Conservation (phyloP, 2,797 vertebrate species). For the Poeciliopsis turneri region DNA sequence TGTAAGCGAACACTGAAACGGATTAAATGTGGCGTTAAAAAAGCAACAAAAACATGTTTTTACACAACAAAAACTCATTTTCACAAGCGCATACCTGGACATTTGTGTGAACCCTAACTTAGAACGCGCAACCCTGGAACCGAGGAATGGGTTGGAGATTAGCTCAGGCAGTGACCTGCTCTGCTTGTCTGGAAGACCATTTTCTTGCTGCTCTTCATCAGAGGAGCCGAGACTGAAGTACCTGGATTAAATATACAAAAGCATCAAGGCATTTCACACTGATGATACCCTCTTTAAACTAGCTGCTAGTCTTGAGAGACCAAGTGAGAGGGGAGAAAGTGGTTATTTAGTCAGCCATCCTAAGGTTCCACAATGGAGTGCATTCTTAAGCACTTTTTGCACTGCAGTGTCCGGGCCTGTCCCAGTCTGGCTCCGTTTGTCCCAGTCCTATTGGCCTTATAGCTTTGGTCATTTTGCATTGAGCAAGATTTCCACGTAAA, state of each 20-base stretch:
- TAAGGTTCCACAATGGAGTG: slow-evolving; percentile 16
- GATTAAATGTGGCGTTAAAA: not conserved
- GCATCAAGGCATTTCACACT: slow-evolving; percentile 42
- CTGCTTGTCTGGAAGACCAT: slow-evolving; percentile 64
- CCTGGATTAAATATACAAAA: slow-evolving; percentile 68
- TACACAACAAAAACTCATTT: not conserved
- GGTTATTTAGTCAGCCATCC: slow-evolving; percentile 46
- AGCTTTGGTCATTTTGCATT: too few species aligned
- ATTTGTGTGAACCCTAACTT: slow-evolving; percentile 67
- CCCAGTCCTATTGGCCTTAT: too few species aligned
- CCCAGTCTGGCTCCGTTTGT: too few species aligned
- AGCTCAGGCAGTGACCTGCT: slow-evolving; percentile 75
- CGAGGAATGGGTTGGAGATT: slow-evolving; percentile 72
- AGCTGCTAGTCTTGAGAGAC: slow-evolving; percentile 17
- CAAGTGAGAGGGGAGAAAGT: slow-evolving; percentile 47
- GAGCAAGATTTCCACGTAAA: too few species aligned
- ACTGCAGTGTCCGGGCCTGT: too few species aligned
- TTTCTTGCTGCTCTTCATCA: slow-evolving; percentile 72
- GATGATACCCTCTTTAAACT: slow-evolving; percentile 57
- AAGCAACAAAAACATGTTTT: not conserved
- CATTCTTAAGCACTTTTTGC: slow-evolving; percentile 16
- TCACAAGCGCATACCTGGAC: not conserved
- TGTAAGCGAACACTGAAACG: slow-evolving; percentile 78
- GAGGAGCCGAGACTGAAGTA: slow-evolving; percentile 73
- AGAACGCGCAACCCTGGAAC: slow-evolving; percentile 64